Conservation (phyloP, 2,113 vertebrate genomes). For the Python bivittatus region DNA sequence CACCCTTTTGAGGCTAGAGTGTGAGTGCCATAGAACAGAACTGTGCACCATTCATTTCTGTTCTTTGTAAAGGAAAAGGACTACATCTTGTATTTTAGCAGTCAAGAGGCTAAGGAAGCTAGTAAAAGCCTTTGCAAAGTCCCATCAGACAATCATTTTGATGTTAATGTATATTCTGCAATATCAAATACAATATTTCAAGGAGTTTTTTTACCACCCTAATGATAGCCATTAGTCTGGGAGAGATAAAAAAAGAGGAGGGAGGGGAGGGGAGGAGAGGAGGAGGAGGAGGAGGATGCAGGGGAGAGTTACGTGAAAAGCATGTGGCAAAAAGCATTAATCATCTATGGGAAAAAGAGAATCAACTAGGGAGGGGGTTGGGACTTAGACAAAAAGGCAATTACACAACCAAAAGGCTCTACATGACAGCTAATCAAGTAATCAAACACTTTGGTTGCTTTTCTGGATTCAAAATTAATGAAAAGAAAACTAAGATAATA, state of each 20-base stretch:
- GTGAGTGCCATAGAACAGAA: neutral
- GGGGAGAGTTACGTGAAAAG: neutral
- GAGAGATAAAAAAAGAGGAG: neutral
- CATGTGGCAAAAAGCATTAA: neutral
- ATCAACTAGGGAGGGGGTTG: neutral
- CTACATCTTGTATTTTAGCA: neutral
- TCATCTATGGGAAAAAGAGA: neutral
- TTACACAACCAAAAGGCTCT: neutral
- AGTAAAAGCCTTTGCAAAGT: neutral
- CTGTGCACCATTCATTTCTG: neutral
- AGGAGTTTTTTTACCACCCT: neutral
- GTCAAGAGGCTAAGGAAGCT: neutral
- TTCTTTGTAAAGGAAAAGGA: neutral
- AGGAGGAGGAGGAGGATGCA: neutral
- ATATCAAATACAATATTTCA: neutral
- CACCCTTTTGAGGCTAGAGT: neutral
- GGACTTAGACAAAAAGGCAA: neutral
- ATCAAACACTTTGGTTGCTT: neutral
- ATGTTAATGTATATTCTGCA: neutral
- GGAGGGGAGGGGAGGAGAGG: too few relatives aligned
- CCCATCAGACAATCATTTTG: neutral
- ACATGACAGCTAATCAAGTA: neutral
- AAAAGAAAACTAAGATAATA: neutral
- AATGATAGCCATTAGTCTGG: neutral
- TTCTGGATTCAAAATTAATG: neutral